A percentile compares a stretch with the other conserved stretches of the same genome.
Evolutionary conservation across 2,888 invertebrate genomes (phyloP).

Genomic region (Hirtodrosophila confusa): DNA sequence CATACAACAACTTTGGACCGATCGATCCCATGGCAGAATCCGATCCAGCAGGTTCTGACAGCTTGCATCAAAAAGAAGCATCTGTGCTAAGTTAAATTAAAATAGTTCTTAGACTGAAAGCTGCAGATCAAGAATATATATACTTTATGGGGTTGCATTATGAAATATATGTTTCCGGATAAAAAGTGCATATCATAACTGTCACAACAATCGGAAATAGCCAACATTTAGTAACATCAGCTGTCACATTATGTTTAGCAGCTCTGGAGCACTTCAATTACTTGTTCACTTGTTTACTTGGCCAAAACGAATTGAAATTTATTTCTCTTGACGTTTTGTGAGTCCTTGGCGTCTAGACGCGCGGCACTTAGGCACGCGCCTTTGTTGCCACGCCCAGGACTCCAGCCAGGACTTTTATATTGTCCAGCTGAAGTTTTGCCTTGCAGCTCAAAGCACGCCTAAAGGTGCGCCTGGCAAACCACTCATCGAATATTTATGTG

Average conservation of each 20-base stretch:
- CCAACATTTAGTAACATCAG: conserved; percentile 25
- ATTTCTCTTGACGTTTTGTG: conserved; percentile 59
- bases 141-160: no score
- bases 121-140: neutral
- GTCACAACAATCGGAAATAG: neutral
- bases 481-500: conserved; percentile 48
- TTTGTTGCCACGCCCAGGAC: conserved; percentile 27
- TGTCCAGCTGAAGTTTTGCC: conserved; percentile 8
- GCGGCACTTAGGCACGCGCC: conserved; percentile 66
- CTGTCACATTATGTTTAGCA: conserved; percentile 12
- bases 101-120: no score
- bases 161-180: no score
- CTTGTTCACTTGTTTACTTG: conserved; percentile 31
- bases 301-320: conserved; percentile 44
- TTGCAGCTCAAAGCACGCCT: conserved; percentile 40
- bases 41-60: no score
- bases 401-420: conserved; percentile 5
- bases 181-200: neutral
- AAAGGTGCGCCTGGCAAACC: conserved; percentile 43
- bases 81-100: no score
- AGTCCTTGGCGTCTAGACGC: conserved; percentile 57
- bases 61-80: no score
- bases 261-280: conserved; percentile 48
- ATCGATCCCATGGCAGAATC: no score
- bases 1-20: no score